Base-by-base conservation (phyloP, 2,797 vertebrate genomes). In the Bradypus variegatus region DNA sequence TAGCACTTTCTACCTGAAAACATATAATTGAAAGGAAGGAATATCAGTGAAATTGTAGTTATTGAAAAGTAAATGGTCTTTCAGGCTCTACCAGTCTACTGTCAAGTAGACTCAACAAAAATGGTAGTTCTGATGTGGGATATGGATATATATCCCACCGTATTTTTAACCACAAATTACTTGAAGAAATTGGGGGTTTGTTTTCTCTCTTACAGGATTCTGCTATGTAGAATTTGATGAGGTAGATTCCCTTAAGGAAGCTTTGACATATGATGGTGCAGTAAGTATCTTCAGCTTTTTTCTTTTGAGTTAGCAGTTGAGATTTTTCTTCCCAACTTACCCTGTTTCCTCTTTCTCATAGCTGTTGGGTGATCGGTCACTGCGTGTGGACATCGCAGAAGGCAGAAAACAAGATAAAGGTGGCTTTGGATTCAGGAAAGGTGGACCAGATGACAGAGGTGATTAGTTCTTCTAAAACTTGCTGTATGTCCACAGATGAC, bases 211-310 rank as follows among this genome's bases (percentile, higher is more conserved):
- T 97, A 0, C 96, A 99, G 99, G 99, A 94, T 99, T 99, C 97
- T 99, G 99, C 98, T 99, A 99, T 91, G 99, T 99, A 96, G 99
- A 99, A 97, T 99, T 99, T 83, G 99, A 99, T 73, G 99, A 99
- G 83, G 96, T 99, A 98, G 99, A 99, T 60, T 99, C 99, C 87
- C 98, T 99, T 96, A 99, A 99, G 97, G 99, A 99, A 98, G 99
- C 99, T 75, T 97, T 99, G 98, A 98, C 98, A 0, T 99, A 98
- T 0, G 99, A 99, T 83, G 98, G 99, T 53, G 99, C 99, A 87
- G 99, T 99, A 97, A 99, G 99, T 99, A 96, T 60, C 88, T 91
- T 69, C 53, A 67, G n/a, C 29, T 92, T 94, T 23, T 88, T 86
- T 90, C 33, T 38, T 38, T 55, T 62, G 2, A 10, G 8, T 19